Base-by-base conservation (phyloP, 2,113 vertebrate species). In the Scatophagus argus region DNA sequence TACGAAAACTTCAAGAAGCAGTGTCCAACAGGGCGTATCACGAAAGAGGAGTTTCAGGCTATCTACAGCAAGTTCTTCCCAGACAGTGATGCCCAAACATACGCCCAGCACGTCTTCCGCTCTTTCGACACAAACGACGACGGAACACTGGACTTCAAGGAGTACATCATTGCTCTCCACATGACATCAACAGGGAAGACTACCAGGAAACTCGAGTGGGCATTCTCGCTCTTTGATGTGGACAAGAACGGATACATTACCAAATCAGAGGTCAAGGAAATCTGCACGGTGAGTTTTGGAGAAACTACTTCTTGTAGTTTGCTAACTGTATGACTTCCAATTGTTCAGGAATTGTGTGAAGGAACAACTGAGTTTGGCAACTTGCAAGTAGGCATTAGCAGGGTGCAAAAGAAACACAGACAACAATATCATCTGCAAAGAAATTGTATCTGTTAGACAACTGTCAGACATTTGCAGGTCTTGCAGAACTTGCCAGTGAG, bases 241-340 rank as follows among this genome's bases (percentile, higher is more conserved):
- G 97, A 99, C 0, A 97, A 97, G 74, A 99, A 99, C 0, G 97
- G 97, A 80, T 98, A 98, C 93, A 97, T 99, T 96, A 98, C 97
- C 89, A 95, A 96, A 5, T 93, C 96, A 61, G 97, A 99, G 91
- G 97, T 98, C 95, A 94, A 94, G 78, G 97, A 99, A 88, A 98
- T 99, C 2, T 97, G 97, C 85, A 88, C 95, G 95, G 97, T 98
- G 87, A 81, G 91, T 84, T 43, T 38, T 17, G 6, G 46, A 21
- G 5, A 55, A 31, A 70, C n/a, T 9, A 19, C 27, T 32, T 23
- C 5, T 19, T 55, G 5, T 16, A n/a, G 6, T n/a, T 32, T 17
- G 5, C 12, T 14, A 13, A 32, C 29, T 58, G 8, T 17, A 23
- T 58, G 21, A 9, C 9, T 6, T 27, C 31, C 14, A 58, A 27